Evolutionary conservation across 2,888 invertebrate genomes (phyloP).

Genomic region (Pycnomerus fuliginosus): DNA sequence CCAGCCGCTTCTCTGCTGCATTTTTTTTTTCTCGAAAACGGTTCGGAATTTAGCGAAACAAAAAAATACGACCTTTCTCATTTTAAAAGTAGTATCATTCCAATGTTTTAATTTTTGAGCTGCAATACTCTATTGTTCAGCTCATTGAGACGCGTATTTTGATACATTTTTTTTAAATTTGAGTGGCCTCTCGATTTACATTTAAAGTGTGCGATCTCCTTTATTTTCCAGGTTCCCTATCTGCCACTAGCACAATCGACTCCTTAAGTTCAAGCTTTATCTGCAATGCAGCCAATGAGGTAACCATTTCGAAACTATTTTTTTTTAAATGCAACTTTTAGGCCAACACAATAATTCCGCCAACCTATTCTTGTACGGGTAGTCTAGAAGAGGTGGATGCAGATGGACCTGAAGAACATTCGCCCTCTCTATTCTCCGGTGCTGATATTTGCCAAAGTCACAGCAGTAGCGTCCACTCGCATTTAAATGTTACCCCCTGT

Average conservation of each 20-base stretch:
- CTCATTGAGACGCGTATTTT: constrained; percentile 33
- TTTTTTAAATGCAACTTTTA: constrained; percentile 43
- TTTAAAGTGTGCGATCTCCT: too few relatives aligned
- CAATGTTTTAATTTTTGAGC: too few relatives aligned
- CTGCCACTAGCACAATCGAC: constrained; percentile 83
- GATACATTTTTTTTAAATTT: too few relatives aligned
- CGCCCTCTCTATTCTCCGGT: constrained; percentile 19
- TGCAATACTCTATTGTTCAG: too few relatives aligned
- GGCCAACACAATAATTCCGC: constrained; percentile 81
- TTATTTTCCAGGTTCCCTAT: constrained; percentile 65
- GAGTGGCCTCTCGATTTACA: too few relatives aligned
- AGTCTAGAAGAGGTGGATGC: constrained; percentile 66
- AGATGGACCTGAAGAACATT: constrained; percentile 35
- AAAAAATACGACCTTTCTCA: too few relatives aligned
- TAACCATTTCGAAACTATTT: constrained; percentile 43
- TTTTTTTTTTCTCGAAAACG: too few relatives aligned
- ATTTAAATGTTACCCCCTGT: constrained; percentile 31
- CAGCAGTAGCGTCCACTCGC: constrained; percentile 43
- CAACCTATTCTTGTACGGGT: constrained; percentile 78
- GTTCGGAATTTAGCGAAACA: too few relatives aligned
- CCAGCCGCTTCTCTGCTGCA: too few relatives aligned
- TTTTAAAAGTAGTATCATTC: too few relatives aligned
- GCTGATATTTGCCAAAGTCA: too few relatives aligned
- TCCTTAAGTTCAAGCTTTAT: constrained; percentile 85
- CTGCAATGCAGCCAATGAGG: constrained; percentile 82